Percentiles rank a stretch among this genome's conserved stretches.
Evolutionary conservation across 2,797 vertebrate species (phyloP).

Genomic region (Spea hammondii): DNA sequence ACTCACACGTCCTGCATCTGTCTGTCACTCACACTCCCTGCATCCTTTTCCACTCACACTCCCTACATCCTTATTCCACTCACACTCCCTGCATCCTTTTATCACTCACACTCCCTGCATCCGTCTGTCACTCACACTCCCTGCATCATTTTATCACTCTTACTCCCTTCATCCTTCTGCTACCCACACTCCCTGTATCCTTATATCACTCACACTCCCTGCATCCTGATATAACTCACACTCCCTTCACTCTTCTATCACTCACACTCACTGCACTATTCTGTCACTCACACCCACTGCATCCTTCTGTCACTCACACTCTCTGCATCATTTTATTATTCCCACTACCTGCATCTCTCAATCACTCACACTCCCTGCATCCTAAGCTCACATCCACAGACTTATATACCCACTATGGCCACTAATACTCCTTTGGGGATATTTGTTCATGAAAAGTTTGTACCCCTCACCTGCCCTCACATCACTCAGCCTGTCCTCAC

Average conservation of each 20-base stretch:
- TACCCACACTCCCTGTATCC: background rate
- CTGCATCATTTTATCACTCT: background rate
- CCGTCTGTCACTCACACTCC: background rate
- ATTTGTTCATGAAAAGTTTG: no score
- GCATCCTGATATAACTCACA: background rate
- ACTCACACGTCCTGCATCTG: background rate
- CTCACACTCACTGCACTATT: background rate
- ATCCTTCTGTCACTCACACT: background rate
- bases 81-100: background rate
- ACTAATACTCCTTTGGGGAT: background rate
- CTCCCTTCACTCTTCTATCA: background rate
- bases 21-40: background rate
- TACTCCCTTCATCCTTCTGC: background rate
- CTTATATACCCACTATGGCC: background rate
- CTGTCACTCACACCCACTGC: background rate
- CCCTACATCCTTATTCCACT: background rate
- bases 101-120: slow-evolving; percentile 1
- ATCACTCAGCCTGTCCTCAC: background rate
- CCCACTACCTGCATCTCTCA: background rate
- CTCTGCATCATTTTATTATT: background rate
- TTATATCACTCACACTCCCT: background rate
- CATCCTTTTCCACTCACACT: background rate
- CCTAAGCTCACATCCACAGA: background rate
- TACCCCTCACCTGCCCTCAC: background rate
- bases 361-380: background rate